Evolutionary conservation across 2,888 invertebrate genomes (phyloP), one percentile per base, ranked within the genome.

Genomic region (Leptinotarsa rubiginosa): DNA sequence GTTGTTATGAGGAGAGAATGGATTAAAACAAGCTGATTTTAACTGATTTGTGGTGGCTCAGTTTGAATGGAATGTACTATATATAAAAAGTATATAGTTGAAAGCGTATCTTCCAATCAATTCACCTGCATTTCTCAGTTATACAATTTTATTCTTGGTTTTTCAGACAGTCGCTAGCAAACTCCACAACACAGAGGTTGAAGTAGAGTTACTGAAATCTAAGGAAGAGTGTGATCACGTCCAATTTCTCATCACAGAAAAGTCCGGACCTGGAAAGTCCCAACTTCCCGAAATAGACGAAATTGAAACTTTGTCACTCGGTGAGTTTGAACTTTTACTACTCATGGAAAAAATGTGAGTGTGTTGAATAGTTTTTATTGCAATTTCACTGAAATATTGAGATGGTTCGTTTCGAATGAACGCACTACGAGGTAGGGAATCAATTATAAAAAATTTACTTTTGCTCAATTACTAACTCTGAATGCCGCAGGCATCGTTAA

Each of bases 211-310:
- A 76, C 88, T 96, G 79, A 95, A 96, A 88, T 93, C 95, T 1
- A 96, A 96, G 86, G 94, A 94, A 77, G 95, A 95, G 84, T 94
- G 94, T 77, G 97, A 97, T 87, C 97, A 98, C 86, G 95, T 96
- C 0, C 96, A 96, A 88, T 98, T 97, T 87, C 91, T 96, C 74
- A 97, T 97, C 84, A 96, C 95, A 1, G 96, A 97, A 87, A 93
- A 93, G 67, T 93, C 93, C 0, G 93, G 92, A 22, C 91, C 92
- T 1, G 91, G 91, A 22, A 90, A 92, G 41, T 91, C 91, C 62
- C 90, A 91, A 4, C 90, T 91, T n/a, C 92, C 93, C 0, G 92
- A 93, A 88, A 92, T 93, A 71, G 91, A 93, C 64, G 94, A 94
- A 85, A 91, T 93, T 66, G 92, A 93, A 85, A 93, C 93, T 4